Evolutionary conservation across 2,113 vertebrate species (phyloP).

Genomic region (Pangasianodon hypophthalmus): DNA sequence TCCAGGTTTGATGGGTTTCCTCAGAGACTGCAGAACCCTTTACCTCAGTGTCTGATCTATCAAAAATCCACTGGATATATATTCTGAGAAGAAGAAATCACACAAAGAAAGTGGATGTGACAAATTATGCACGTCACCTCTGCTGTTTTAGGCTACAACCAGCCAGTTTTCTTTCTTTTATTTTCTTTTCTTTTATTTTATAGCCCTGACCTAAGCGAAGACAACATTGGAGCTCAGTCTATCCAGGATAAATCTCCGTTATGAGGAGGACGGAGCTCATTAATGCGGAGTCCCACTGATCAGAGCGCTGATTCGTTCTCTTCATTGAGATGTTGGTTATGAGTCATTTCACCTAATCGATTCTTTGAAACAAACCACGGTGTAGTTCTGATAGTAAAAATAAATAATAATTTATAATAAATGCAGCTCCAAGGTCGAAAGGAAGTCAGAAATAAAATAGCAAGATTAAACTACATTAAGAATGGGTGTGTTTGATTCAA

Average conservation of each 20-base stretch:
- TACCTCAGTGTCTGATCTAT: neutral
- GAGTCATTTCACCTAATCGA: constrained; percentile 28
- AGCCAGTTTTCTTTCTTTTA: neutral
- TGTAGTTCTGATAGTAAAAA: neutral
- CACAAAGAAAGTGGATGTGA: neutral
- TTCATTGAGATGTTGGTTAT: neutral
- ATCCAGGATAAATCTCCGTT: constrained; percentile 66
- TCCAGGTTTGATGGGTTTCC: neutral
- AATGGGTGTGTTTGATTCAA: neutral
- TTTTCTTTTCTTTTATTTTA: neutral
- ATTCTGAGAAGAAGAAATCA: neutral
- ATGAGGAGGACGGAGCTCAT: constrained; percentile 68
- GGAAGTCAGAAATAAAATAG: no score
- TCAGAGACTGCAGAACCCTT: neutral
- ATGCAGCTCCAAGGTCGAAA: neutral
- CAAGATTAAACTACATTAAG: neutral
- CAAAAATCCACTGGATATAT: neutral
- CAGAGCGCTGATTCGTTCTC: constrained; percentile 27
- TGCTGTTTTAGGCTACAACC: neutral
- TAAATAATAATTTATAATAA: neutral
- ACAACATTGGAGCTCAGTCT: constrained; percentile 42
- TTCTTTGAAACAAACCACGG: neutral
- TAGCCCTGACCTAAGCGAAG: neutral
- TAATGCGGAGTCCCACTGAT: constrained; percentile 71
- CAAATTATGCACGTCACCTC: neutral